A percentile compares a stretch with the other conserved stretches of the same genome.
Conservation (phyloP, 1,140 invertebrate genomes). For the Lasioglossum albipes region DNA sequence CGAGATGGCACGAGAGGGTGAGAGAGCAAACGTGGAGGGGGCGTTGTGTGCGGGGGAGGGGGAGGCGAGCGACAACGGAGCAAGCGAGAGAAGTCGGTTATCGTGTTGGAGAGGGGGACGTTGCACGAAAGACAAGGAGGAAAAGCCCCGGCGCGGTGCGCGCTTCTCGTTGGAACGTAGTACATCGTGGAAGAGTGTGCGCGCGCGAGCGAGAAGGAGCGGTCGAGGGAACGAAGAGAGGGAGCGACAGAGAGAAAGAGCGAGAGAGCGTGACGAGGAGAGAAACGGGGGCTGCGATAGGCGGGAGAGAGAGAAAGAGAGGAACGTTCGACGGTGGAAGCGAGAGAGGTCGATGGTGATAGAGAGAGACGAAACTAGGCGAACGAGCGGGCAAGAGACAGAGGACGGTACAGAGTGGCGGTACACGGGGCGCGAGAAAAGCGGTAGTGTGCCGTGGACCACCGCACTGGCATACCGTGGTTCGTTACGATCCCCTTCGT, state of each 20-base stretch:
- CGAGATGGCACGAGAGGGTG: constrained; percentile 53
- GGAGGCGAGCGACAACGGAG: constrained; percentile 52
- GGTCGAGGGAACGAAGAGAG: constrained; percentile 31
- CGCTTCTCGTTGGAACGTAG: constrained; percentile 51
- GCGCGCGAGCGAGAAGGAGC: constrained; percentile 54
- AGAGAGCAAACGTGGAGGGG: constrained; percentile 58
- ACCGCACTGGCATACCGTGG: constrained; percentile 81
- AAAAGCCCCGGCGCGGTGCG: constrained; percentile 28
- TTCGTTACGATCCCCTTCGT: constrained; percentile 77
- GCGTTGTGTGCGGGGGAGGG: constrained; percentile 54
- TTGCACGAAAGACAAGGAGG: constrained; percentile 57
- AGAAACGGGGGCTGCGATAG: constrained; percentile 32
- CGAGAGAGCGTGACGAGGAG: constrained; percentile 28
- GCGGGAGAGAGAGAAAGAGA: constrained; percentile 52
- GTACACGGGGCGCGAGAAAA: constrained; percentile 81
- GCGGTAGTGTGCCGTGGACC: constrained; percentile 81
- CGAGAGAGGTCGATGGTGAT: constrained; percentile 56
- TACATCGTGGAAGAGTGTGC: constrained; percentile 52
- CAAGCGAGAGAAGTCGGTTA: constrained; percentile 66
- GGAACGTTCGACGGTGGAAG: constrained; percentile 42
- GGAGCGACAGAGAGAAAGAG: constrained; percentile 14
- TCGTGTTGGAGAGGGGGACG: constrained; percentile 58
- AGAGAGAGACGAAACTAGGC: constrained; percentile 62
- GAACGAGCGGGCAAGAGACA: constrained; percentile 70
- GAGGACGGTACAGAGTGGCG: constrained; percentile 77